Evolutionary conservation across 2,113 vertebrate species (phyloP), one percentile per base, ranked within the genome.

Genomic region (Chamaetylas fuelleborni): DNA sequence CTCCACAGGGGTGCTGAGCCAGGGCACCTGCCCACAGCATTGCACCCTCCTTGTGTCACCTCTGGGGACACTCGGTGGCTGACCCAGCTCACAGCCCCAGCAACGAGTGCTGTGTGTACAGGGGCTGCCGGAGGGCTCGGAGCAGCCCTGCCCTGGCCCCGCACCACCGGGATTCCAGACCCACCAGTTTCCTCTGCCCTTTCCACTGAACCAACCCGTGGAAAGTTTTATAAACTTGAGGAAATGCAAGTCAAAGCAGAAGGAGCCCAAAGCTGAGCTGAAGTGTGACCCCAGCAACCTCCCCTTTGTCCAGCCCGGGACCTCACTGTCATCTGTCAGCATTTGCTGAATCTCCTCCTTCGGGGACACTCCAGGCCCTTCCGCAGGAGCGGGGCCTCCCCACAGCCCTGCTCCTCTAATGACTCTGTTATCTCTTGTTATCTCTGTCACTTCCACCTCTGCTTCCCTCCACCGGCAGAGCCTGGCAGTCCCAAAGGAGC

Each of bases 301-400:
- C 87, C 97, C 97, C 98, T 98, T 98, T 97, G 97, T 98, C 98
- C 97, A 96, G 97, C 98, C 98, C 85, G 97, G 98, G 98, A 98
- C 98, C 98, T 98, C 98, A 97, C 98, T 97, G 97, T 98, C 97
- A 98, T 98, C 94, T 94, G 96, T 96, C 95, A 97, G 95, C 95
- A 76, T 91, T 60, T 91, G 96, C 93, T 69, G 91, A 82, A 82
- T 50, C 95, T 40, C 91, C 89, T 93, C 96, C 96, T 94, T 90
- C 5, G 0, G 69, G 93, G 85, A 86, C n/a, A 11, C 94, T 65
- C 83, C 95, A 92, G 93, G 66, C 84, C 84, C 93, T 95, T 97
- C 96, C 95, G 83, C 91, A 84, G 95, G 62, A 69, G 85, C 3
- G 8, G 73, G 92, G 74, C 91, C 93, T 77, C 53, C 11, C 48